These are phyloP conservation scores for Pitangus sulphuratus DNA, from an alignment of 2,797 vertebrate genomes.

Conservation along the genomic window DNA sequence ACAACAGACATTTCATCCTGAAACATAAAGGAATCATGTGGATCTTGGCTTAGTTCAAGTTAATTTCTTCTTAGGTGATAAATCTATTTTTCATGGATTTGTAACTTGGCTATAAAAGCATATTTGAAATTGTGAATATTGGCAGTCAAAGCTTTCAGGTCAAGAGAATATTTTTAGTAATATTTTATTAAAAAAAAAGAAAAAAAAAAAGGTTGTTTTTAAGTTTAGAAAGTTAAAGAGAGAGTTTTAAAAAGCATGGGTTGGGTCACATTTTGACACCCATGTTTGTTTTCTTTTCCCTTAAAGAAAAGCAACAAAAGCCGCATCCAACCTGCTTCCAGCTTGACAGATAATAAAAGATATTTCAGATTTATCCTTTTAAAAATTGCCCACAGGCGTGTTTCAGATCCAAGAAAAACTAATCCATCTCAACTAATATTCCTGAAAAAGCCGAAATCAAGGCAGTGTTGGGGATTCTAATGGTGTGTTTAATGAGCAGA, in stretches of 20 bases:
- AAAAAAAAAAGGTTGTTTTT: slow-evolving; percentile 30
- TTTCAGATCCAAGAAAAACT: slow-evolving; percentile 18
- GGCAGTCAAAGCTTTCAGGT: slow-evolving; percentile 45
- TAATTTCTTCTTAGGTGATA: slow-evolving; percentile 51
- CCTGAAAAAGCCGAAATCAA: neutral
- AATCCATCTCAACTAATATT: neutral
- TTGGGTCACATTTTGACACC: slow-evolving; percentile 6
- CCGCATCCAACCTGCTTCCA: neutral
- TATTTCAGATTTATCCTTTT: slow-evolving; percentile 6
- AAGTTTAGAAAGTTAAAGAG: slow-evolving; percentile 28
- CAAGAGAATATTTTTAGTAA: slow-evolving; percentile 68
- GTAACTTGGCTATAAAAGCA: slow-evolving; percentile 63
- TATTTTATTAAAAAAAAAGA: neutral
- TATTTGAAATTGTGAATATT: slow-evolving; percentile 56
- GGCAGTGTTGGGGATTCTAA: neutral
- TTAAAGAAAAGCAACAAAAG: slow-evolving; percentile 4
- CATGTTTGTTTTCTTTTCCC: neutral
- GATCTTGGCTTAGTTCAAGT: slow-evolving; percentile 45
- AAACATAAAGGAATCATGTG: slow-evolving; percentile 15
- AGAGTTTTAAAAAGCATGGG: neutral
- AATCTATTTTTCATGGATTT: slow-evolving; percentile 65
- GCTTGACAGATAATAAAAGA: neutral
- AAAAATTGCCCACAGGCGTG: neutral
- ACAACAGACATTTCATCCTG: slow-evolving; percentile 3
- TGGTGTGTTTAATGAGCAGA: neutral